Evolutionary conservation across 2,113 vertebrate species (phyloP), one percentile per base, ranked within the genome.

Genomic region (Oncorhynchus tshawytscha): DNA sequence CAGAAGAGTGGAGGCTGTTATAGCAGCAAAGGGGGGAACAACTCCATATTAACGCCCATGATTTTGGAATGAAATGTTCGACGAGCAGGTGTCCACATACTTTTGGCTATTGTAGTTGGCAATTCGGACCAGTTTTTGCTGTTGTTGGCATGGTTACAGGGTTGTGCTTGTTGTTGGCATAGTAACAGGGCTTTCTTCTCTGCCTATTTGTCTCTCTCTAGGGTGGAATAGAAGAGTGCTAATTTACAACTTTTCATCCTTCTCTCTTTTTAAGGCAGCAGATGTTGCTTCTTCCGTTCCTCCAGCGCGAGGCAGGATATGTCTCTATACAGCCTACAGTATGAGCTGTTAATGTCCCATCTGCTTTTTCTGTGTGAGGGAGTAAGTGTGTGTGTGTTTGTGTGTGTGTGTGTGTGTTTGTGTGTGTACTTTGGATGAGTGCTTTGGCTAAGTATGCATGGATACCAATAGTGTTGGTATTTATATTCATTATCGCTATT

Each of bases 291-390:
- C 67, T 66, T 48, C 62, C 34, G 22, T 31, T 65, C 71, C 54
- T 68, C 71, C 70, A 67, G 69, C 2, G 39, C 7, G 25, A 22
- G 64, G 48, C 22, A 27, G 24, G 66, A 62, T 65, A 64, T 49
- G 45, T 20, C 78, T 45, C 51, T 73, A 70, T 31, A 54, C n/a
- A 75, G 24, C 39, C 27, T 25, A 71, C 54, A 66, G n/a, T 16
- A 57, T 18, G 48, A 49, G 49, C 34, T 76, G 48, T 72, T 72
- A 81, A 78, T 71, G 70, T 62, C 22, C 71, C 78, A 77, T 72
- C 67, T 80, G 68, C 31, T 68, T 71, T 72, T 45, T 54, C 34
- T 34, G 34, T 59, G 51, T 66, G 59, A 12, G 22, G 65, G 75
- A n/a, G 45, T 70, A 22, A 27, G 68, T 59, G 73, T 57, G 65